Base-by-base conservation (phyloP, 2,888 invertebrate genomes). In the Luperina nickerlii region DNA sequence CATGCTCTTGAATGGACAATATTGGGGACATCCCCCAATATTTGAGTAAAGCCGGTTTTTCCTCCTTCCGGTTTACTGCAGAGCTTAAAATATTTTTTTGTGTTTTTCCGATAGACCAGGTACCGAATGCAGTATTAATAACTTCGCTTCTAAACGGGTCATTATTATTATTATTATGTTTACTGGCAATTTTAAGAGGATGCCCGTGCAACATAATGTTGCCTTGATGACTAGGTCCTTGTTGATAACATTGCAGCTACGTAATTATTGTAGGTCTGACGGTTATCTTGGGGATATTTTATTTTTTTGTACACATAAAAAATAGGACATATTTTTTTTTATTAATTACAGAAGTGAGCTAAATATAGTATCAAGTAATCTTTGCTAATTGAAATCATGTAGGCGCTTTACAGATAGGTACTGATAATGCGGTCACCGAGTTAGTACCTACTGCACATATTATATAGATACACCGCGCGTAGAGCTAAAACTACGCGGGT, bases 21-120 rank as follows among this genome's bases (percentile, higher is more conserved):
- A 15, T 71, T n/a, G 18, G 51, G 74, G 76, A 24, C 63, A 27
- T 76, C 24, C 76, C 76, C 76, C 4, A 42, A 51, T 51, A 38
- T 27, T 54, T 27, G 20, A 0, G 11, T 66, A 27, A 11, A 15
- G 32, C n/a, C 45, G 6, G 20, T 8, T 24, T 62, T 27, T 27
- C 27, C 45, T 27, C 27, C n/a, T 20, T 11, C 57, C 13, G 7
- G 20, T 27, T 60, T n/a, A n/a, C 18, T 38, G 18, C 9, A 7
- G 15, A 67, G 15, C 42, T 18, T 48, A 13, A 60, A n/a, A 60
- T 9, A 11, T 27, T 13, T 62, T 24, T 73, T 24, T 20, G 3
- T 27, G 5, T 18, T 24, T 65, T 48, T 3, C 24, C 32, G 15
- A 9, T 45, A 45, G 45, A 11, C 32, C 32, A 32, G 32, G 32